Evolutionary conservation across 2,888 invertebrate species (phyloP), one percentile per base, ranked within the genome.

Genomic region (Cenopis cana): DNA sequence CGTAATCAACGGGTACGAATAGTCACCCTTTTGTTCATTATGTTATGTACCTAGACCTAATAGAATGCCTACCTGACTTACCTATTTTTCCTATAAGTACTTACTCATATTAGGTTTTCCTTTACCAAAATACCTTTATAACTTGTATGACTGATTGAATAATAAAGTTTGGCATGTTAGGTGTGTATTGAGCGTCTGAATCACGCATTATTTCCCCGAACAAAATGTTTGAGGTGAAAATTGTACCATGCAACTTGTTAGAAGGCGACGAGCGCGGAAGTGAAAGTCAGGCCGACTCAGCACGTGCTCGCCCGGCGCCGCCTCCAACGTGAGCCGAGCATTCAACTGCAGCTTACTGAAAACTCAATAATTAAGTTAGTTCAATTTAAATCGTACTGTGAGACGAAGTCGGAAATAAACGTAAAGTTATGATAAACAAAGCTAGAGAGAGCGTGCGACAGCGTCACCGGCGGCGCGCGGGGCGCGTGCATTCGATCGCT

Each of bases 361-460:
- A 61, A 67, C 38, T 38, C 20, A 41, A 14, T 12, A n/a, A n/a
- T 46, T 46, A n/a, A 46, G n/a, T 38, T n/a, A 59, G 55, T 59
- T 60, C 18, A 56, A 67, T 62, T 59, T 52, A 41, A 38, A 10
- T 41, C 18, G n/a, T 17, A 2, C 33, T 5, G 62, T 74, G 68
- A 64, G 71, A 67, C 36, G 65, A 29, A 65, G 68, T 64, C 60
- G 59, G 76, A 76, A 76, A 75, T 71, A 78, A 75, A 73, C 78
- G 76, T 82, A 83, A 83, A 85, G 78, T 82, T 81, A 78, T 85
- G 86, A 87, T 87, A 88, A 88, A 89, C 88, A 87, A 89, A 80
- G 81, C 76, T 73, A 77, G 73, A 79, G 80, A 78, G 81, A 79
- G 84, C 79, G n/a, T n/a, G n/a, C n/a, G n/a, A n/a, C n/a, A 85